These are phyloP conservation scores for Timema cristinae DNA, from an alignment of 2,888 invertebrate species.

Conservation along the genomic window DNA sequence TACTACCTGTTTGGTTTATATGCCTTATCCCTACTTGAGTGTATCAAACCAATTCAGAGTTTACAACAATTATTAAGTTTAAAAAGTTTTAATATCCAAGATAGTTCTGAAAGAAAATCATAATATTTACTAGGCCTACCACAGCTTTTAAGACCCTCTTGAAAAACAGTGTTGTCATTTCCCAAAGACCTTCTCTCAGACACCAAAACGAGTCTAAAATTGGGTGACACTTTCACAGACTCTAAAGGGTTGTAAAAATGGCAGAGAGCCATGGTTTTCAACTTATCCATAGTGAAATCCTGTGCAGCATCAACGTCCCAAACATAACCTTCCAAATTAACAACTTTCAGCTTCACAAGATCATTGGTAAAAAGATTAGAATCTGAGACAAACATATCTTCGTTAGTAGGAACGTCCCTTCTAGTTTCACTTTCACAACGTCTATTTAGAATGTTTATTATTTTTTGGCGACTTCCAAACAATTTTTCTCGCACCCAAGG, in stretches of 20 bases:
- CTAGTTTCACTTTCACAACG: slow-evolving; percentile 18
- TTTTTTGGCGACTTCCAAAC: slow-evolving; percentile 41
- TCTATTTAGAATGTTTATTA: slow-evolving; percentile 25
- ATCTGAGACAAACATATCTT: slow-evolving; percentile 45
- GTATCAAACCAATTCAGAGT: too few species aligned
- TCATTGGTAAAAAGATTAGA: slow-evolving; percentile 23
- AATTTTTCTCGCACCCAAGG: slow-evolving; percentile 47
- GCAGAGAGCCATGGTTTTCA: slow-evolving; percentile 43
- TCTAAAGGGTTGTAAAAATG: slow-evolving; percentile 43
- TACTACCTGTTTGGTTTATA: too few species aligned
- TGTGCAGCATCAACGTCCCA: slow-evolving; percentile 40
- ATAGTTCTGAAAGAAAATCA: too few species aligned
- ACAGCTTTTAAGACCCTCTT: slow-evolving; percentile 41
- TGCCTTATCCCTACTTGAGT: too few species aligned
- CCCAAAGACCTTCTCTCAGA: slow-evolving; percentile 41
- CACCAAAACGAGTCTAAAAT: slow-evolving; percentile 39
- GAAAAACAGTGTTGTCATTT: slow-evolving; percentile 42
- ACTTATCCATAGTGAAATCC: slow-evolving; percentile 43
- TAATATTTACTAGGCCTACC: slow-evolving; percentile 34
- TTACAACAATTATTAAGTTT: too few species aligned
- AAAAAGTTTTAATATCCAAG: too few species aligned
- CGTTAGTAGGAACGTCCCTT: not conserved
- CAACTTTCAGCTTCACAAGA: slow-evolving; percentile 40
- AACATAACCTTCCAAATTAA: slow-evolving; percentile 42
- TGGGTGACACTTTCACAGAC: slow-evolving; percentile 42